Conservation (phyloP, 1,140 invertebrate species). For the Arctopsyche grandis region DNA sequence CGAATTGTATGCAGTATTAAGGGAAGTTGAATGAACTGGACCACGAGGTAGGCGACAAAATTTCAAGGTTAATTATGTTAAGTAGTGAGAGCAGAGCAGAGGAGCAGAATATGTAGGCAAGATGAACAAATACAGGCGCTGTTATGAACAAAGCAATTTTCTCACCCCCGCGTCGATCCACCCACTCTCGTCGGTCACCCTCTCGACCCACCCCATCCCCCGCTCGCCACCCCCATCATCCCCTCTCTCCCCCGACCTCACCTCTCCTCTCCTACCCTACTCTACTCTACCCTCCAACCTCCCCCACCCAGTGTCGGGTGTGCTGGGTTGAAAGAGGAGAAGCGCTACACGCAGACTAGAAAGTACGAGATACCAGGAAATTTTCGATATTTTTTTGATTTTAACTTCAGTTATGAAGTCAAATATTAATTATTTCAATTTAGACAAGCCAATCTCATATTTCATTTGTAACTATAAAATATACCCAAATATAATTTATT, state of each 20-base stretch:
- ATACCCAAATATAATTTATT: no score
- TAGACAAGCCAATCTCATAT: no score
- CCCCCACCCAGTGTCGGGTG: background rate
- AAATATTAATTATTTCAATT: no score
- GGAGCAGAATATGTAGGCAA: constrained; percentile 38
- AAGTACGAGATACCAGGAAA: no score
- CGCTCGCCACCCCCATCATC: background rate
- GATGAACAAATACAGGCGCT: constrained; percentile 48
- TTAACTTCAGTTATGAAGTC: no score
- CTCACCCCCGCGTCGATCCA: constrained; percentile 25
- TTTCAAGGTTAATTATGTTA: constrained; percentile 43
- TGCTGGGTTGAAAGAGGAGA: constrained; percentile 1
- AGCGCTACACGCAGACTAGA: background rate
- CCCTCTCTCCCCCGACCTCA: no score
- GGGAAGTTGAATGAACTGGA: background rate
- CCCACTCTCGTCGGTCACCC: background rate
- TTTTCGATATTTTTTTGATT: no score
- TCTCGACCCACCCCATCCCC: background rate
- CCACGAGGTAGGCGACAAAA: background rate
- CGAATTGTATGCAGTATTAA: no score
- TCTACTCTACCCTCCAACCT: background rate
- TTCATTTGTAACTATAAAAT: no score
- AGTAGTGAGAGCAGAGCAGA: constrained; percentile 34
- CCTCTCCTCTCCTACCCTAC: no score
- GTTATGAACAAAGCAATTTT: constrained; percentile 54